phyloP scores from a whole-genome alignment of 2,888 invertebrate genomes.

The Julus scandinavius region DNA sequence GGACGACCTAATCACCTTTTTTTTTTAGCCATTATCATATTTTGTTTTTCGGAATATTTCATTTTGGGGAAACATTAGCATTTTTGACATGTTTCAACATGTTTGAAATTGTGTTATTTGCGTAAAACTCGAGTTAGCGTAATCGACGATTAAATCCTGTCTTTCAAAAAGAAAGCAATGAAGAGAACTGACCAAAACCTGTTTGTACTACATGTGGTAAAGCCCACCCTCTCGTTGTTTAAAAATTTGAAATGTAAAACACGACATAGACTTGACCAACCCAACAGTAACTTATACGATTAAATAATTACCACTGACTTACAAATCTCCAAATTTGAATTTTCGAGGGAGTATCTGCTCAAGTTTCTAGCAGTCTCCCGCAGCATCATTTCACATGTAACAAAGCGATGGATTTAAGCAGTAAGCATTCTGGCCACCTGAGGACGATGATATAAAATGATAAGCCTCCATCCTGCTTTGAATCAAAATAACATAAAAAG shows the following conservation, averaged over 20 bases:
- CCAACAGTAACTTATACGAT: neutral
- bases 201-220: neutral
- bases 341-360: neutral
- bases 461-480: neutral
- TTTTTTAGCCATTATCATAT: too few species aligned
- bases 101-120: neutral
- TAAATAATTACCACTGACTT: neutral
- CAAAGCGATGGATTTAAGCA: neutral
- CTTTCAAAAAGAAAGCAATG: neutral
- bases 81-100: too few species aligned
- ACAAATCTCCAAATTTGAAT: neutral
- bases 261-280: neutral
- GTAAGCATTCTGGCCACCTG: neutral
- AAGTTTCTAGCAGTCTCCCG: neutral
- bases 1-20: slow-evolving; percentile 12
- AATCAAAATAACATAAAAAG: slow-evolving; percentile 29
- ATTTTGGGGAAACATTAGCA: too few species aligned
- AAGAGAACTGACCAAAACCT: neutral
- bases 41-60: too few species aligned
- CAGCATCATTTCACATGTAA: neutral
- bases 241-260: too few species aligned
- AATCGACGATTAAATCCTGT: neutral
- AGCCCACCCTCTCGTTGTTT: too few species aligned
- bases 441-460: slow-evolving; percentile 1
- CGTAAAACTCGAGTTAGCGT: neutral